phyloP scores from a whole-genome alignment of 2,113 vertebrate species.

The Garra rufa region DNA sequence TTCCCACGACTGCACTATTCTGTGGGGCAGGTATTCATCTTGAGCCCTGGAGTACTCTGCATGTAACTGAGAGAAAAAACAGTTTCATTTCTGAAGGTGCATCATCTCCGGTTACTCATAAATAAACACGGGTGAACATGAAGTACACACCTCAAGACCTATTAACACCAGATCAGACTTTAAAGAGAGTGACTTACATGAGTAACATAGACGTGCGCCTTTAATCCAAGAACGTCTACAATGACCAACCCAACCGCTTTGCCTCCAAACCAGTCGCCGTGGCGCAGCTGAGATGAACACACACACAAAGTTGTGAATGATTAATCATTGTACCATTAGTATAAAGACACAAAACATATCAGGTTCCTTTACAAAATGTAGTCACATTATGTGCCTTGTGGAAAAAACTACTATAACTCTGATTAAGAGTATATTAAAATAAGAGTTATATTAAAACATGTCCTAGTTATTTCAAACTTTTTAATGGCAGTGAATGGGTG shows the following conservation, averaged over 20 bases:
- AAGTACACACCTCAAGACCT: neutral
- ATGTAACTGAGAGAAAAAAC: slow-evolving; percentile 74
- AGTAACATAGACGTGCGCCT: slow-evolving; percentile 79
- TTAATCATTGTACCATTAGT: neutral
- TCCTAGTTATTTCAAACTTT: no score
- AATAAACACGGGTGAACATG: neutral
- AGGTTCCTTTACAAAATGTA: neutral
- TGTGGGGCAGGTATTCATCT: slow-evolving; percentile 82
- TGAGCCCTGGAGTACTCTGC: slow-evolving; percentile 82
- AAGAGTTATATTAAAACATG: no score
- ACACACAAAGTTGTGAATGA: neutral
- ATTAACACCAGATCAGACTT: neutral
- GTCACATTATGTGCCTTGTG: neutral
- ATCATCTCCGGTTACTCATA: neutral
- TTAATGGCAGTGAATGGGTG: no score
- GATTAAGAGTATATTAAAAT: no score
- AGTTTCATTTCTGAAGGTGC: slow-evolving; percentile 9
- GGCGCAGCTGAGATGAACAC: slow-evolving; percentile 72
- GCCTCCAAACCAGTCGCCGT: slow-evolving; percentile 85
- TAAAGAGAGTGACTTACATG: slow-evolving; percentile 74
- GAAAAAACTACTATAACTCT: no score
- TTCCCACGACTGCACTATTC: slow-evolving; percentile 85
- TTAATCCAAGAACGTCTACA: slow-evolving; percentile 72
- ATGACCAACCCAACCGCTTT: slow-evolving; percentile 81
- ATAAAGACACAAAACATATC: neutral